Evolutionary conservation across 2,113 vertebrate species (phyloP).

Genomic region (cat (Felis catus)): F.catus_Fca126_mat1.0 CM031424.1:90369001-90369500

Average conservation of each 20-base stretch:
- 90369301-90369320: fast-evolving
- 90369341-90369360: fast-evolving
- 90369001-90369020: background rate
- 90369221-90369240: background rate
- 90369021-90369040: background rate
- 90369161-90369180: background rate
- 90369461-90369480: background rate
- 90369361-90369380: background rate
- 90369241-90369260: fast-evolving
- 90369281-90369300: fast-evolving
- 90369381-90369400: background rate
- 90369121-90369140: background rate
- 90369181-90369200: background rate
- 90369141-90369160: background rate
- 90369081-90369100: background rate
- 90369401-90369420: background rate
- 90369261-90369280: background rate
- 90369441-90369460: background rate
- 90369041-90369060: background rate
- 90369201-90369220: background rate
- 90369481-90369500: background rate
- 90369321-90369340: background rate
- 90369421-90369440: background rate
- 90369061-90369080: background rate
- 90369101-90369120: background rate